Conservation (phyloP, 2,888 invertebrate species). For the Coenonympha arcania region DNA sequence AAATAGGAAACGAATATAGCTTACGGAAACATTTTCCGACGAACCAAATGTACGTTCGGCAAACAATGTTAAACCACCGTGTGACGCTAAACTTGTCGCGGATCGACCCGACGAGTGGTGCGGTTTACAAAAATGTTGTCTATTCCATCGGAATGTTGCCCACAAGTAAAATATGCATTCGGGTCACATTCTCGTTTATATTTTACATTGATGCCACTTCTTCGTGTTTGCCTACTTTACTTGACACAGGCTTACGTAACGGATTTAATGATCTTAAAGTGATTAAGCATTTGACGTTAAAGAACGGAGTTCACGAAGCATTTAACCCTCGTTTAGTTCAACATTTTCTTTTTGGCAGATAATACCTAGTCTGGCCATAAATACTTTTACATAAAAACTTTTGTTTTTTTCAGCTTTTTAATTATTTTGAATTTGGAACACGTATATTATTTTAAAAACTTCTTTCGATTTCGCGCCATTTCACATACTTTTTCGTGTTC, state of each 20-base stretch:
- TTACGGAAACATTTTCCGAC: background rate
- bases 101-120: background rate
- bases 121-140: constrained; percentile 16
- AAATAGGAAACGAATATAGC: too few species aligned
- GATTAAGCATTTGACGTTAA: too few species aligned
- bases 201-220: constrained; percentile 12
- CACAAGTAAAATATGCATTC: constrained; percentile 20
- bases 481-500: too few species aligned
- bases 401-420: too few species aligned
- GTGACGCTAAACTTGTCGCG: background rate
- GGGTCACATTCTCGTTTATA: constrained; percentile 20
- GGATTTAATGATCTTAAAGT: background rate
- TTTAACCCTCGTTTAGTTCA: too few species aligned
- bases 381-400: too few species aligned
- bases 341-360: too few species aligned
- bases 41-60: background rate
- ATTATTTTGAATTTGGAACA: too few species aligned
- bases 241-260: constrained; percentile 12
- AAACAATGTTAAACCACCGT: background rate
- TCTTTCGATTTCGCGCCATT: too few species aligned
- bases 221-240: constrained; percentile 7
- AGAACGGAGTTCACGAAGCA: too few species aligned
- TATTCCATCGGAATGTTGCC: constrained; percentile 18
- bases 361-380: too few species aligned
- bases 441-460: too few species aligned